These are phyloP conservation scores for Autographa pulchrina DNA, from an alignment of 2,888 invertebrate species.

Conservation along the genomic window DNA sequence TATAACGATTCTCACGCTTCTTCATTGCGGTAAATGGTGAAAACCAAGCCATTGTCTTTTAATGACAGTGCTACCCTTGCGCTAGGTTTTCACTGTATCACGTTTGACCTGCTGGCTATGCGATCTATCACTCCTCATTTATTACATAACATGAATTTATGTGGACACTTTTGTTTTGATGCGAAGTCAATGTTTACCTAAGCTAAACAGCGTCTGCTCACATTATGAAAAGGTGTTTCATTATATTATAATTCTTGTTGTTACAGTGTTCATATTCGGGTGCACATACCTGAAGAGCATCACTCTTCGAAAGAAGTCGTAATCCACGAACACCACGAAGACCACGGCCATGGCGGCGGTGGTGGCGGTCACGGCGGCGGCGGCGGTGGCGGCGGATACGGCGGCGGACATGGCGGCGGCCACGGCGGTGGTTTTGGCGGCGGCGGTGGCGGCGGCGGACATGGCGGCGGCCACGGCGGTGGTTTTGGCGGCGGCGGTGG, in stretches of 20 bases:
- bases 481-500: constrained; percentile 62
- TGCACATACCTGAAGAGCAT: constrained; percentile 87
- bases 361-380: constrained; percentile 63
- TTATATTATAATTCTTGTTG: constrained; percentile 54
- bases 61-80: constrained; percentile 70
- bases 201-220: constrained; percentile 11
- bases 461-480: constrained; percentile 66
- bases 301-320: constrained; percentile 85
- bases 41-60: constrained; percentile 82
- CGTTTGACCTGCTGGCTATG: constrained; percentile 74
- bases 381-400: constrained; percentile 37
- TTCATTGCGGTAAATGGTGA: constrained; percentile 85
- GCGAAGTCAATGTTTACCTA: constrained; percentile 29
- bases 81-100: constrained; percentile 76
- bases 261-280: constrained; percentile 89
- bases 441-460: constrained; percentile 43
- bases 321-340: constrained; percentile 80
- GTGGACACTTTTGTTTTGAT: constrained; percentile 45
- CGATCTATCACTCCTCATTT: constrained; percentile 70
- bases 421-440: constrained; percentile 50
- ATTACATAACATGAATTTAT: constrained; percentile 38
- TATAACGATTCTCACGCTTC: constrained; percentile 84
- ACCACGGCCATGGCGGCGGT: constrained; percentile 73
- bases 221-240: constrained; percentile 24
- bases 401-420: constrained; percentile 46